Evolutionary conservation across 2,888 invertebrate species (phyloP), one percentile per base, ranked within the genome.

Genomic region (Galerucella pusilla): DNA sequence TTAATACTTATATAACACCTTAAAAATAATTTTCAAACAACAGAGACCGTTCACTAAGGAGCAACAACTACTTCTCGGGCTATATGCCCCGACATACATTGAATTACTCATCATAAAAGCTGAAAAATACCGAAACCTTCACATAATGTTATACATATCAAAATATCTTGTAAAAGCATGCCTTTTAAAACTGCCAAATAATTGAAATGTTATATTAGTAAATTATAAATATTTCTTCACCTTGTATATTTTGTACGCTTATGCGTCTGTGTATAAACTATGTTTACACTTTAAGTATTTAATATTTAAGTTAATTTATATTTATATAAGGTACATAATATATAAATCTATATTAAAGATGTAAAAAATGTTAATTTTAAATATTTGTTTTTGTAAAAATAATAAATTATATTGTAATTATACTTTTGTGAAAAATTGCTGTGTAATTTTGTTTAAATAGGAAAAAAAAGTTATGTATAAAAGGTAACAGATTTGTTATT

Each of bases 261-360:
- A 72, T 76, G 80, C 78, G 79, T 80, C 79, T 77, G 71, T 81
- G 80, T 81, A 81, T 80, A 80, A 80, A 81, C 79, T 78, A 81
- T 80, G 80, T 81, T 81, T 80, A 81, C 75, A 77, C 73, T 73
- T 77, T 72, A 78, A 45, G 81, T 80, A 81, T 76, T 79, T 79
- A 77, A 81, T 80, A 79, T 80, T 81, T 73, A 60, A 59, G 69
- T 77, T 61, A 73, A 73, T 42, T 73, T 75, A 42, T 61, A 72
- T 76, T 78, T 64, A 52, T 78, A 65, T 69, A 72, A 68, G 65
- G 61, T 66, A 35, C 52, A 61, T 72, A 46, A 68, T 68, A 60
- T 73, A 68, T 72, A 70, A 69, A 67, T 61, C 42, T 75, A 73
- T 67, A 63, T 74, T 52, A 67, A 69, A 54, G n/a, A 42, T 67